A percentile compares a stretch with the other conserved stretches of the same genome.
These are phyloP conservation scores for Camelus bactrianus DNA, from an alignment of 2,113 vertebrate genomes.

Conservation along the genomic window DNA sequence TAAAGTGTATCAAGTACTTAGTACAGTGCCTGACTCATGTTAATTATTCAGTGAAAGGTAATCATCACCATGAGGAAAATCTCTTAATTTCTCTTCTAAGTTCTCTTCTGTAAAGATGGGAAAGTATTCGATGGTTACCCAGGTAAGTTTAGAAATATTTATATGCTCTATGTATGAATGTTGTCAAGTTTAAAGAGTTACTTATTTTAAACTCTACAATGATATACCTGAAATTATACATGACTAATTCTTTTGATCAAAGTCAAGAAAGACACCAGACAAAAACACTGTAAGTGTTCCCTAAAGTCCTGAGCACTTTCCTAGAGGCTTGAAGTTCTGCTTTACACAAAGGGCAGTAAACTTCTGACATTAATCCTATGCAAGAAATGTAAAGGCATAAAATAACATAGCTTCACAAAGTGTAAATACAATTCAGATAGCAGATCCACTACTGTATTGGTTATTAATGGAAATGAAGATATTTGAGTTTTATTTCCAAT, in stretches of 20 bases:
- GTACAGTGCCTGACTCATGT: neutral
- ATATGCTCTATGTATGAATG: slow-evolving; percentile 6
- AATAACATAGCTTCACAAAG: neutral
- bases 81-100: neutral
- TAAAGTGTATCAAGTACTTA: neutral
- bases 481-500: neutral
- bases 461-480: neutral
- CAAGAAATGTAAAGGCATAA: neutral
- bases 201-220: slow-evolving; percentile 27
- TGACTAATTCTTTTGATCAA: neutral
- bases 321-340: neutral
- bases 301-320: neutral
- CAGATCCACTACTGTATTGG: neutral
- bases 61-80: neutral
- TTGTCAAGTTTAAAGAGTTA: slow-evolving; percentile 7
- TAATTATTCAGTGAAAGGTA: neutral
- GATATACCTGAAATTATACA: neutral
- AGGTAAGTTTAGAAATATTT: slow-evolving; percentile 33
- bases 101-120: neutral
- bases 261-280: slow-evolving; percentile 14
- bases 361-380: neutral
- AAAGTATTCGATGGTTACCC: slow-evolving; percentile 2
- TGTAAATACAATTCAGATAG: neutral
- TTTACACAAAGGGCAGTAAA: neutral
- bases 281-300: neutral